A percentile compares a stretch with the other conserved stretches of the same genome.
Conservation (phyloP, 2,797 vertebrate genomes). For the Enteromius paludinosus region DNA sequence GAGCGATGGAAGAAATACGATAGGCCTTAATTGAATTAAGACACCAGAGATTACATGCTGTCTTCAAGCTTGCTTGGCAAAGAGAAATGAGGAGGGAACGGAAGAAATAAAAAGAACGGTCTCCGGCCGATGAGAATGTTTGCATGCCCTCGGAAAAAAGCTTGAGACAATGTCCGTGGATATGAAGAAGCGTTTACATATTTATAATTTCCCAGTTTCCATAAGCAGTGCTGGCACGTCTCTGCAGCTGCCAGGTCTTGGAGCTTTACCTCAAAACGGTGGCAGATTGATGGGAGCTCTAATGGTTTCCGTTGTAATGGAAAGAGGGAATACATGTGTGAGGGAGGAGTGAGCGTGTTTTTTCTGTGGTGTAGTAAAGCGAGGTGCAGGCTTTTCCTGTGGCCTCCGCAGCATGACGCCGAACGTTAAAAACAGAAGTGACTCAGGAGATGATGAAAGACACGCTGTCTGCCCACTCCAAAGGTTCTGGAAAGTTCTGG, state of each 20-base stretch:
- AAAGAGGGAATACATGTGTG: slow-evolving; percentile 41
- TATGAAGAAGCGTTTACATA: not conserved
- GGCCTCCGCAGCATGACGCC: slow-evolving; percentile 75
- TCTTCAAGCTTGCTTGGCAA: slow-evolving; percentile 48
- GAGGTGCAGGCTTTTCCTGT: slow-evolving; percentile 77
- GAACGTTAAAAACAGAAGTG: slow-evolving; percentile 77
- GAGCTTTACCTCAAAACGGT: slow-evolving; percentile 37
- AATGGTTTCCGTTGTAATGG: slow-evolving; percentile 71
- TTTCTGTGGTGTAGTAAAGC: slow-evolving; percentile 76
- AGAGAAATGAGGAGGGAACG: slow-evolving; percentile 43
- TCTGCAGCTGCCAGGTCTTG: slow-evolving; percentile 62
- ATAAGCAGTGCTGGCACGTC: slow-evolving; percentile 67
- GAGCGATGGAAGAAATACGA: slow-evolving; percentile 53
- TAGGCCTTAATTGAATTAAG: slow-evolving; percentile 59
- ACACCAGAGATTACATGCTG: slow-evolving; percentile 53
- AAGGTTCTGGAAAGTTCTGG: slow-evolving; percentile 31
- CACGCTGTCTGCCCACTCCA: slow-evolving; percentile 3
- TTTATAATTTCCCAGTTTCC: slow-evolving; percentile 65
- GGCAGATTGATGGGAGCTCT: slow-evolving; percentile 50
- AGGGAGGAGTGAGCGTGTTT: slow-evolving; percentile 71
- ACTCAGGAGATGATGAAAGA: slow-evolving; percentile 70
- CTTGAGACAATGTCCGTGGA: not conserved
- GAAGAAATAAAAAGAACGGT: slow-evolving; percentile 19
- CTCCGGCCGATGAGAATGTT: slow-evolving; percentile 27
- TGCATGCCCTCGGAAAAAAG: slow-evolving; percentile 49